phyloP scores from a whole-genome alignment of 2,888 invertebrate species.

The Sarcophaga variegata region DNA sequence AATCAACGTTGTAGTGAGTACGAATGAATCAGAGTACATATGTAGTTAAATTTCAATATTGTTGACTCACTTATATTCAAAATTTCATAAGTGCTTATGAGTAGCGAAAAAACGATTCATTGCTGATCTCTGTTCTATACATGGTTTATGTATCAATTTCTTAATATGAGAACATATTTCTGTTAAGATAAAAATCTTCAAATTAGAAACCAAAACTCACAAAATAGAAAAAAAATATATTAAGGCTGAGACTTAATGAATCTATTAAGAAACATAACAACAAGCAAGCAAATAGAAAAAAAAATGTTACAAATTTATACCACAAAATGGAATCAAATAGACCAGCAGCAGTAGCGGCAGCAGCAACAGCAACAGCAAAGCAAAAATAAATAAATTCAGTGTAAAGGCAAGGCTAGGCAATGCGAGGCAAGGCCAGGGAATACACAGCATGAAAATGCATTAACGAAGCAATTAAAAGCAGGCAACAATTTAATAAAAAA shows the following conservation, averaged over 20 bases:
- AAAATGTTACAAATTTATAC: constrained; percentile 14
- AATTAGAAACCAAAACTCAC: constrained; percentile 28
- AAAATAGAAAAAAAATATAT: constrained; percentile 4
- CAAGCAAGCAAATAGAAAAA: not conserved
- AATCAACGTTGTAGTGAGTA: no score
- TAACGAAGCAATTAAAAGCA: constrained; percentile 66
- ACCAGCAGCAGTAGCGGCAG: not conserved
- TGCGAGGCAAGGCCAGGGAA: not conserved
- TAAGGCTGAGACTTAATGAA: constrained; percentile 29
- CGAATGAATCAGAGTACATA: no score
- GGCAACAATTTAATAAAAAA: constrained; percentile 58
- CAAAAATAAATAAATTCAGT: not conserved
- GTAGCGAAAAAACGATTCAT: no score
- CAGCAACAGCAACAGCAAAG: no score
- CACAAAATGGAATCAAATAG: constrained; percentile 27
- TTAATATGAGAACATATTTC: constrained; percentile 59
- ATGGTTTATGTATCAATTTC: constrained; percentile 56
- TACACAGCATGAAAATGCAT: constrained; percentile 64
- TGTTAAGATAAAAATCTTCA: constrained; percentile 53
- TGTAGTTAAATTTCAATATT: no score
- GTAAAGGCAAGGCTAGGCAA: not conserved
- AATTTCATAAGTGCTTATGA: no score
- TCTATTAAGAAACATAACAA: constrained; percentile 47
- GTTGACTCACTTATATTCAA: no score
- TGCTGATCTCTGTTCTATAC: no score